Conservation (phyloP, 2,797 vertebrate species). For the Sebastes cheni region DNA sequence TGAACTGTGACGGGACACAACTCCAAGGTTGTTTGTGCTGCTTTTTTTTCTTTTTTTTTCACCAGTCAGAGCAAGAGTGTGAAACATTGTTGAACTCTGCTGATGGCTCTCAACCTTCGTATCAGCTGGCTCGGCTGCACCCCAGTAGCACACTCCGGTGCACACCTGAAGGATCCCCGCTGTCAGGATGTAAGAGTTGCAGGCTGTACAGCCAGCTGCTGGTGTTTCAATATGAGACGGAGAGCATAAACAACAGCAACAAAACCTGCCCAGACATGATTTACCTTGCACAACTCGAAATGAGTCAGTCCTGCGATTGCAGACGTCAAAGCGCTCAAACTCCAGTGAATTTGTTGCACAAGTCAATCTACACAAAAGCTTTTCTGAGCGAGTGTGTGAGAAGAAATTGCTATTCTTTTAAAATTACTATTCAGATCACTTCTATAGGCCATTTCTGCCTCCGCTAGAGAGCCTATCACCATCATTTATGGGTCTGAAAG, state of each 20-base stretch:
- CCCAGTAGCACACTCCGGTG: constrained; percentile 55
- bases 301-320: constrained; percentile 52
- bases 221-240: constrained; percentile 47
- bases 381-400: background rate
- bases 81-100: constrained; percentile 62
- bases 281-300: constrained; percentile 57
- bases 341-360: constrained; percentile 49
- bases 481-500: constrained; percentile 39
- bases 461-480: constrained; percentile 14
- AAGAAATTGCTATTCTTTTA: background rate
- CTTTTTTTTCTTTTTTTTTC: constrained; percentile 5
- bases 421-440: constrained; percentile 43
- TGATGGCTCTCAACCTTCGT: constrained; percentile 67
- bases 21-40: constrained; percentile 75
- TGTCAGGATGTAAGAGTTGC: constrained; percentile 49
- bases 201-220: constrained; percentile 62
- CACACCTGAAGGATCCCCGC: constrained; percentile 71
- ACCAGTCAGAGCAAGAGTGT: constrained; percentile 50
- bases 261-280: constrained; percentile 69
- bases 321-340: constrained; percentile 16
- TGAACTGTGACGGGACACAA: constrained; percentile 73
- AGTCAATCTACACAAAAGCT: constrained; percentile 45
- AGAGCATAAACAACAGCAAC: constrained; percentile 42
- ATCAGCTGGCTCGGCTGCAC: constrained; percentile 58
- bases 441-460: constrained; percentile 20